A percentile compares a stretch with the other conserved stretches of the same genome.
Evolutionary conservation across 2,888 invertebrate genomes (phyloP).

Genomic region (Hymenopus coronatus): DNA sequence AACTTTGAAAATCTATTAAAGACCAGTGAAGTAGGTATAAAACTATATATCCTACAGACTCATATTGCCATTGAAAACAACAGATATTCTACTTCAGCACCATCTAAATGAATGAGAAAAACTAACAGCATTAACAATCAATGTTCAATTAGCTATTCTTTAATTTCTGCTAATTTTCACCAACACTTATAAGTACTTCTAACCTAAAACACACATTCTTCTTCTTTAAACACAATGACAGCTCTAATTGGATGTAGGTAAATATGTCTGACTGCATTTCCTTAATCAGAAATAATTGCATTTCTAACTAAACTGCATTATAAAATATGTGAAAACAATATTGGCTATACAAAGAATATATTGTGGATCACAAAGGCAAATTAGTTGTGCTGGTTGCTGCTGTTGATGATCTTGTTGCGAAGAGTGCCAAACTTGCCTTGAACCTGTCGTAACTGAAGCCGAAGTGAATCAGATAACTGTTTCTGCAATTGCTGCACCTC

Average conservation of each 20-base stretch:
- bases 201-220: not conserved
- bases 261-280: not conserved
- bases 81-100: not conserved
- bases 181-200: not conserved
- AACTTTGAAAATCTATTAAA: not conserved
- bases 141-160: not conserved
- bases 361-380: not conserved
- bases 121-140: not conserved
- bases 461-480: slow-evolving; percentile 72
- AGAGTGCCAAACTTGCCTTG: slow-evolving; percentile 31
- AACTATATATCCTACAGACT: not conserved
- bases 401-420: slow-evolving; percentile 19
- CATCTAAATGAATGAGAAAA: not conserved
- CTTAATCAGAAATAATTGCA: not conserved
- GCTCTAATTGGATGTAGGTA: not conserved
- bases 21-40: not conserved
- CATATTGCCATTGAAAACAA: not conserved
- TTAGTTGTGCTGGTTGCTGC: not conserved
- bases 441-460: slow-evolving; percentile 67
- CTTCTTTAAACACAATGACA: not conserved
- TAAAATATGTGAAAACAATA: not conserved
- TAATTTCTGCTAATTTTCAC: not conserved
- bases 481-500: slow-evolving; percentile 78
- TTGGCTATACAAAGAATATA: not conserved
- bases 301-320: not conserved